These are phyloP conservation scores for Notospermus geniculatus DNA, from an alignment of 1,140 invertebrate species.

Conservation along the genomic window DNA sequence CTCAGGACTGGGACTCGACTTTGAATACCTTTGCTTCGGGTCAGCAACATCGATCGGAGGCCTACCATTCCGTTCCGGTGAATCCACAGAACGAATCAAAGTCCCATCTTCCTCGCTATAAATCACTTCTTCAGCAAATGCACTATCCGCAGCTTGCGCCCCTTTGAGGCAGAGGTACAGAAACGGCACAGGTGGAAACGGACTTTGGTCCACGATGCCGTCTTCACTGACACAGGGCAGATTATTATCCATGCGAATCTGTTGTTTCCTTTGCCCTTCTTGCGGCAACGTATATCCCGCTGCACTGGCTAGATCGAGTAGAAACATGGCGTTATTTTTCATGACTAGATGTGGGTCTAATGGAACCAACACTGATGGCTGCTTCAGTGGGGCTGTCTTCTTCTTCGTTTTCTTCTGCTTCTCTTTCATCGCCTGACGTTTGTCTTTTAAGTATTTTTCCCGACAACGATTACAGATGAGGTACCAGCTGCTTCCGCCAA, in stretches of 20 bases:
- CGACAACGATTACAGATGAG: slow-evolving; percentile 86
- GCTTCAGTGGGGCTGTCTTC: slow-evolving; percentile 42
- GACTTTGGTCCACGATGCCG: slow-evolving; percentile 38
- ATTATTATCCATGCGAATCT: slow-evolving; percentile 61
- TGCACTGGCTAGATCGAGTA: slow-evolving; percentile 82
- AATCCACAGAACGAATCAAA: slow-evolving; percentile 41
- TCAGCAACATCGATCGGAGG: neutral
- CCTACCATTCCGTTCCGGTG: neutral
- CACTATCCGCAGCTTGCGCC: slow-evolving; percentile 46
- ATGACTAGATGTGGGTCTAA: slow-evolving; percentile 75
- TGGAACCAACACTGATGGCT: slow-evolving; percentile 36
- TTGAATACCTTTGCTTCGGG: neutral
- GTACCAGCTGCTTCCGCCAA: slow-evolving; percentile 84
- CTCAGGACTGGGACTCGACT: neutral
- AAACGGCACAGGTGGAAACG: slow-evolving; percentile 49
- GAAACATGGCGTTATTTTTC: slow-evolving; percentile 91
- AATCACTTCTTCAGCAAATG: slow-evolving; percentile 52
- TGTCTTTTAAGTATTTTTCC: slow-evolving; percentile 72
- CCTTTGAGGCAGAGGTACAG: slow-evolving; percentile 45
- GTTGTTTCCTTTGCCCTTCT: slow-evolving; percentile 41
- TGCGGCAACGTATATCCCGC: slow-evolving; percentile 54
- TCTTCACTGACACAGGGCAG: slow-evolving; percentile 49
- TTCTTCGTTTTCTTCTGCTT: slow-evolving; percentile 54
- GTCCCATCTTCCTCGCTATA: slow-evolving; percentile 46
- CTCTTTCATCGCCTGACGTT: slow-evolving; percentile 52